Base-by-base conservation (phyloP, 2,797 vertebrate genomes). In the Moxostoma hubbsi region DNA sequence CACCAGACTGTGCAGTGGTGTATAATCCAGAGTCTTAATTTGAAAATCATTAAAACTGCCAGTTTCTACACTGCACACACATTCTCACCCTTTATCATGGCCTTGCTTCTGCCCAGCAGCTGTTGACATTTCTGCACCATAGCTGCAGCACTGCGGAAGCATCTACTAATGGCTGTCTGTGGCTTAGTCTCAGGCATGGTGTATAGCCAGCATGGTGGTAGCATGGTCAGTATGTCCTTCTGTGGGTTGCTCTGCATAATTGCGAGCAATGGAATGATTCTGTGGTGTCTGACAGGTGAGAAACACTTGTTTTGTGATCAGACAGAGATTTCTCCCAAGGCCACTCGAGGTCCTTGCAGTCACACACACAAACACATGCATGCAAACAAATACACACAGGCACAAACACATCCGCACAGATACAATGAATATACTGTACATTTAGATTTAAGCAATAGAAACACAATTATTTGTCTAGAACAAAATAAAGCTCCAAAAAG, bases 221-320 rank as follows among this genome's bases (percentile, higher is more conserved):
- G 16, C 8, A n/a, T n/a, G n/a, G n/a, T n/a, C n/a, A n/a, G n/a
- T n/a, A n/a, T n/a, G n/a, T n/a, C n/a, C n/a, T n/a, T n/a, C n/a
- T n/a, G n/a, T n/a, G n/a, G n/a, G n/a, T n/a, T n/a, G n/a, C n/a
- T 64, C 81, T 59, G 85, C 85, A 84, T 92, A 92, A 91, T 91
- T 91, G 88, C 87, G 51, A 85, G 82, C 62, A 81, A 91, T 87
- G 80, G 88, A 88, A 88, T 88, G 76, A 90, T 91, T 87, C 87
- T 92, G 84, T 86, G 82, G 84, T 87, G 75, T 82, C 84, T 95
- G 94, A 94, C 92, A 92, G 94, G 92, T 92, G 92, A 93, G 92
- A 86, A 85, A 86, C 86, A 54, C 79, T 76, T 92, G 88, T 90
- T 84, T 87, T 91, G 83, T 89, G 92, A 91, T 90, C 7, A 0